Percentiles rank a stretch among this genome's conserved stretches.
These are phyloP conservation scores for Microcaecilia unicolor DNA, from an alignment of 2,797 vertebrate species.

Conservation along the genomic window DNA sequence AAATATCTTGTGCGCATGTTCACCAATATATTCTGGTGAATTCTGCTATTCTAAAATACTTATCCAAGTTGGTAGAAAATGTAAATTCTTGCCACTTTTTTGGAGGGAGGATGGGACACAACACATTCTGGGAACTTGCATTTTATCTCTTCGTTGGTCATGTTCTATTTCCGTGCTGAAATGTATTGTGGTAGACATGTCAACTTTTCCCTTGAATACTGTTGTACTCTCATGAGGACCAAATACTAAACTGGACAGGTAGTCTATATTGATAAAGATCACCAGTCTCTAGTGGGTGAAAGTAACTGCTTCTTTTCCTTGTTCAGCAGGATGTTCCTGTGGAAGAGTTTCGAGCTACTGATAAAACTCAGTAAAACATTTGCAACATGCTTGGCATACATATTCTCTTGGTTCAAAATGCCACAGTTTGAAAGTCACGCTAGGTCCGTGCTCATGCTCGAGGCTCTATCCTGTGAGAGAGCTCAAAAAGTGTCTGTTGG, in stretches of 20 bases:
- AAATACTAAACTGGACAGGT: conserved; percentile 28
- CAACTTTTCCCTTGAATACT: conserved; percentile 15
- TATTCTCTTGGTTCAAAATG: conserved; percentile 40
- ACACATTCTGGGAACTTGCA: too few species aligned
- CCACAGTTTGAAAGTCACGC: conserved; percentile 23
- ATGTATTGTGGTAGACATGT: neutral
- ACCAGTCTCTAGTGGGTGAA: neutral
- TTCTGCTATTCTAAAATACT: too few species aligned
- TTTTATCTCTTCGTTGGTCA: neutral
- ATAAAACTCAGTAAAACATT: conserved; percentile 66
- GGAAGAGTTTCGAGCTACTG: conserved; percentile 37
- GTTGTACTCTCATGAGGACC: conserved; percentile 7
- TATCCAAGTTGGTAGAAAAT: too few species aligned
- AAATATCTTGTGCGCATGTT: too few species aligned
- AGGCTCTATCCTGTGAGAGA: conserved; percentile 90
- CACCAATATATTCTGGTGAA: too few species aligned
- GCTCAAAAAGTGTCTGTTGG: conserved; percentile 92
- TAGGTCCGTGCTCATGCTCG: conserved; percentile 54
- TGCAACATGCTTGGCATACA: conserved; percentile 44
- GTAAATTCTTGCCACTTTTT: too few species aligned
- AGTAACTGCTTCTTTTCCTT: conserved; percentile 9
- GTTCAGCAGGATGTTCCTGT: conserved; percentile 22
- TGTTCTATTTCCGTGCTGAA: neutral
- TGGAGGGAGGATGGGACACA: too few species aligned
- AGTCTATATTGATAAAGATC: conserved; percentile 23